Evolutionary conservation across 2,888 invertebrate species (phyloP).

Genomic region (Callyntrura guangdongensis): DNA sequence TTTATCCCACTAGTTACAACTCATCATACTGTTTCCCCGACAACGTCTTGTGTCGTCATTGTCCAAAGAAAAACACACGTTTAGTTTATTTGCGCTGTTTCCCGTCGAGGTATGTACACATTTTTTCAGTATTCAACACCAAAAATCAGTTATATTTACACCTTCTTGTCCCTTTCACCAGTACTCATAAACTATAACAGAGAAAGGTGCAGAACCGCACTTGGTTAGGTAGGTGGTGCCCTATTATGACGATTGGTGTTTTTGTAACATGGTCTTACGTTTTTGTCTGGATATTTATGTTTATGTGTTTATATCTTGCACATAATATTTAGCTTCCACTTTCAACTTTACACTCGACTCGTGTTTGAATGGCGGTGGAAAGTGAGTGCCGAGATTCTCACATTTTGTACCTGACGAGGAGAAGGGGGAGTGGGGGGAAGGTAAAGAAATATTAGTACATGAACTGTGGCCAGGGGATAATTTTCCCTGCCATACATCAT

Average conservation of each 20-base stretch:
- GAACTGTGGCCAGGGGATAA: slow-evolving; percentile 76
- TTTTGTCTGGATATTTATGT: neutral
- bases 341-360: neutral
- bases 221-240: neutral
- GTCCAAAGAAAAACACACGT: neutral
- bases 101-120: neutral
- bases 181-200: slow-evolving; percentile 15
- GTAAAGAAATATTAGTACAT: slow-evolving; percentile 76
- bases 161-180: neutral
- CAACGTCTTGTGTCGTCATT: neutral
- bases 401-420: slow-evolving; percentile 35
- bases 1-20: neutral
- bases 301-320: neutral
- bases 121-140: neutral
- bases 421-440: slow-evolving; percentile 7
- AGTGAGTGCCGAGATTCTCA: slow-evolving; percentile 63
- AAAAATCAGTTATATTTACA: neutral
- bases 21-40: neutral
- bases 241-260: neutral
- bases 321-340: slow-evolving; percentile 18
- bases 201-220: neutral
- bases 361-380: neutral
- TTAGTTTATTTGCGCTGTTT: neutral
- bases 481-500: slow-evolving; percentile 77
- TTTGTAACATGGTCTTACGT: neutral